A percentile compares a stretch with the other conserved stretches of the same genome.
Evolutionary conservation across 2,888 invertebrate species (phyloP).

Genomic region (Caenorhabditis sp.): DNA sequence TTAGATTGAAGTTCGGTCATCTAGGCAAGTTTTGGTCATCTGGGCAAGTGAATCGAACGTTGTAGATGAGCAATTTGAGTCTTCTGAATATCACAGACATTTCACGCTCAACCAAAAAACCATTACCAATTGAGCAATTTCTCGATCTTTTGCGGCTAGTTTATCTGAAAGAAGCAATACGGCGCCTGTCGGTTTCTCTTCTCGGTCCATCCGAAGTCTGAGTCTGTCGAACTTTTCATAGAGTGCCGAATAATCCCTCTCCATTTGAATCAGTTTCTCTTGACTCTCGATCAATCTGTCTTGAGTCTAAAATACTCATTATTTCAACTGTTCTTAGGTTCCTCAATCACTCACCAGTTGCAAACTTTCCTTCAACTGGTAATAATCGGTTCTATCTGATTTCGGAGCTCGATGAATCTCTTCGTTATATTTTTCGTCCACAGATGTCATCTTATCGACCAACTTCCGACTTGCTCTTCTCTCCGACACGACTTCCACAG

Average conservation of each 20-base stretch:
- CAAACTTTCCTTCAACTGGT: constrained; percentile 29
- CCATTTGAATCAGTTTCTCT: constrained; percentile 38
- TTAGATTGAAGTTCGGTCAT: too few species aligned
- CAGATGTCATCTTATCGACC: neutral
- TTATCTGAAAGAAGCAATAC: constrained; percentile 73
- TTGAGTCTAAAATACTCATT: constrained; percentile 34
- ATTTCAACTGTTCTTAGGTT: neutral
- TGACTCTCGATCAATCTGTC: constrained; percentile 46
- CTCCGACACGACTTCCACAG: neutral
- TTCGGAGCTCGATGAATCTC: too few species aligned
- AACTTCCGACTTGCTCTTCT: constrained; percentile 16
- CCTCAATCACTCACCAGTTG: constrained; percentile 28
- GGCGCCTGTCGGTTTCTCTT: constrained; percentile 57
- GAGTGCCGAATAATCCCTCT: constrained; percentile 26
- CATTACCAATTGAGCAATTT: constrained; percentile 64
- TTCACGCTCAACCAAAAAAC: neutral
- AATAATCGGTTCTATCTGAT: constrained; percentile 22
- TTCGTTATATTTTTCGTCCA: neutral
- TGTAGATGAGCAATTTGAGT: constrained; percentile 47
- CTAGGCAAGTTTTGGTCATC: too few species aligned
- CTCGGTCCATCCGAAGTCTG: constrained; percentile 21
- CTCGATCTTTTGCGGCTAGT: constrained; percentile 71
- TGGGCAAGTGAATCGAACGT: constrained; percentile 24
- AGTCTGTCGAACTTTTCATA: constrained; percentile 46
- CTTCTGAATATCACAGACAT: constrained; percentile 32